Conservation (phyloP, 1,140 invertebrate species). For the Galleria mellonella region DNA sequence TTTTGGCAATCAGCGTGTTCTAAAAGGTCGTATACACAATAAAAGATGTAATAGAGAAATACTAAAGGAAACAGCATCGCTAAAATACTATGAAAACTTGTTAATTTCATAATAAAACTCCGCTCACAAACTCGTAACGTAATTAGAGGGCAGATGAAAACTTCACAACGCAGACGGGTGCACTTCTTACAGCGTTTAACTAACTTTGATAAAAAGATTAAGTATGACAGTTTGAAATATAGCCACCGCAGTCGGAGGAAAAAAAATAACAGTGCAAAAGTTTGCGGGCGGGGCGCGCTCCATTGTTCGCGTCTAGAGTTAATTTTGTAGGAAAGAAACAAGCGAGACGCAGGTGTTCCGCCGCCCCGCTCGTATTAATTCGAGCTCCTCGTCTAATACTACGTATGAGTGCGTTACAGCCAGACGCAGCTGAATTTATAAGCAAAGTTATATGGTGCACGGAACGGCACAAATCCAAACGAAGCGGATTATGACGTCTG, state of each 20-base stretch:
- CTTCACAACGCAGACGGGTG: slow-evolving; percentile 47
- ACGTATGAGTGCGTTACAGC: slow-evolving; percentile 47
- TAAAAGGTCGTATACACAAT: too few species aligned
- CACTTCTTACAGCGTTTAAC: slow-evolving; percentile 59
- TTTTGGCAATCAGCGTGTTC: too few species aligned
- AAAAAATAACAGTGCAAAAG: slow-evolving; percentile 61
- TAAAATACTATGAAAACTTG: slow-evolving; percentile 20
- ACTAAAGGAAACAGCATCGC: background rate
- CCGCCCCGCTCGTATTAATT: slow-evolving; percentile 59
- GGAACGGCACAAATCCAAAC: slow-evolving; percentile 35
- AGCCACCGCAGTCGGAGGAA: slow-evolving; percentile 53
- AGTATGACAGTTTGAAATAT: slow-evolving; percentile 74
- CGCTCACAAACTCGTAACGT: slow-evolving; percentile 42
- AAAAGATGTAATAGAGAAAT: too few species aligned
- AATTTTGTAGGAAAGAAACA: slow-evolving; percentile 68
- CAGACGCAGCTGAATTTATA: slow-evolving; percentile 51
- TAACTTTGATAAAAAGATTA: slow-evolving; percentile 74
- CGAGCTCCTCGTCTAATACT: slow-evolving; percentile 63
- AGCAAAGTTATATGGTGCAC: slow-evolving; percentile 40
- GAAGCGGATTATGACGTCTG: slow-evolving; percentile 53
- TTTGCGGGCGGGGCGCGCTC: slow-evolving; percentile 39
- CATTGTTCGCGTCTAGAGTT: slow-evolving; percentile 65
- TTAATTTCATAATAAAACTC: slow-evolving; percentile 31
- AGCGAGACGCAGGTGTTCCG: slow-evolving; percentile 50
- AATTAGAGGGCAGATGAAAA: slow-evolving; percentile 58